Evolutionary conservation across 2,797 vertebrate genomes (phyloP).

Genomic region (Champsocephalus esox): DNA sequence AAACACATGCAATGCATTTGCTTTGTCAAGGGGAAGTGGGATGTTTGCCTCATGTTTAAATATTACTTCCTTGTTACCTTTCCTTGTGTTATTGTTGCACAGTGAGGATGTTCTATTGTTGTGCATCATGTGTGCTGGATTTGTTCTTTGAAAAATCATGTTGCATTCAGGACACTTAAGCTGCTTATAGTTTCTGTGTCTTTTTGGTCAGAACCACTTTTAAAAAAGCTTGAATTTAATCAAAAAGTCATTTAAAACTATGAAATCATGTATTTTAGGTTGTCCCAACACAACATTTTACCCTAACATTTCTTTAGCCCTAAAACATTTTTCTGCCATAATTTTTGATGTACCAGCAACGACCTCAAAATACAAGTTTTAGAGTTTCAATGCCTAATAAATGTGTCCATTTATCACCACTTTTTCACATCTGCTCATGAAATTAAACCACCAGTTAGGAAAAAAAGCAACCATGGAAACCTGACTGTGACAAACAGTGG

Average conservation of each 20-base stretch:
- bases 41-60: neutral
- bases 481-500: constrained; percentile 54
- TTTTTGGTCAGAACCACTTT: neutral
- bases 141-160: neutral
- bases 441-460: constrained; percentile 38
- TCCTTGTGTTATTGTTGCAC: neutral
- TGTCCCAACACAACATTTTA: neutral
- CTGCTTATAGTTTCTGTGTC: neutral
- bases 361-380: neutral
- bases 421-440: constrained; percentile 51
- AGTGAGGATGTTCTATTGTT: neutral
- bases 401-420: constrained; percentile 44
- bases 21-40: neutral
- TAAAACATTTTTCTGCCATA: neutral
- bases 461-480: constrained; percentile 53
- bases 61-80: neutral
- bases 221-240: neutral
- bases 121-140: neutral
- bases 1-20: neutral
- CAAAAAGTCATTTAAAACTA: neutral
- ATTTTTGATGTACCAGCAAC: neutral
- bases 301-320: neutral
- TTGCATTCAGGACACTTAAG: neutral
- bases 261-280: neutral
- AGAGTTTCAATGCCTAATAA: constrained; percentile 9